Base-by-base conservation (phyloP, 2,797 vertebrate species). In the Tangara arthus region DNA sequence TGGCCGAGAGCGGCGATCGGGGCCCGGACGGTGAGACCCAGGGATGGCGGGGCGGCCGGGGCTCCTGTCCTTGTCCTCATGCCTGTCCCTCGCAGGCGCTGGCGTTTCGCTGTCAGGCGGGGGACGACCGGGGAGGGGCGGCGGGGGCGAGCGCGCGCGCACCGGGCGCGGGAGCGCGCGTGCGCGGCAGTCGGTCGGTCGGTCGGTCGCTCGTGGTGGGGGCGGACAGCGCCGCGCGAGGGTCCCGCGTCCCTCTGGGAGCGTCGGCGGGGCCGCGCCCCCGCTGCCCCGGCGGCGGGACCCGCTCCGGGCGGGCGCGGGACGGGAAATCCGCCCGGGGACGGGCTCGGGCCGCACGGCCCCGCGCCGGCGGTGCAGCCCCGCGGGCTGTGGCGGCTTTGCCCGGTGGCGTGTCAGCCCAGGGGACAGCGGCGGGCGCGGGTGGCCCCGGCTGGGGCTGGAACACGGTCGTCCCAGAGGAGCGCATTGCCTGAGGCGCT, bases 11-110 rank as follows among this genome's bases (percentile, higher is more conserved):
- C 34, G 80, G 87, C 32, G 34, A 24, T 14, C 12, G 1, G 27
- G 19, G 44, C 49, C 55, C 37, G 55, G 87, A 93, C 66, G 91
- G 91, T 90, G 78, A 93, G 91, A 68, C 12, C 22, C 7, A 39
- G 23, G 68, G 23, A 11, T 15, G 34, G 65, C 34, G 65, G 47
- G 34, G 66, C 34, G 65, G 65, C 34, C n/a, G 44, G 64, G 44
- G 19, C 64, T 11, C 9, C n/a, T 11, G n/a, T 26, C 22, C 60
- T 15, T 6, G 32, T 24, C 20, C 13, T 37, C 21, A 21, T 14
- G 28, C 49, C 22, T 11, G 28, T 53, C 27, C 49, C 28, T 32
- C 28, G 28, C 22, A 5, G 28, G 66, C 35, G 49, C 49, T 37
- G 22, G 49, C 49, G 28, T 19, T 70, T n/a, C 49, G 49, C 66